phyloP scores from a whole-genome alignment of 2,797 vertebrate genomes.

The Vipera latastei region DNA sequence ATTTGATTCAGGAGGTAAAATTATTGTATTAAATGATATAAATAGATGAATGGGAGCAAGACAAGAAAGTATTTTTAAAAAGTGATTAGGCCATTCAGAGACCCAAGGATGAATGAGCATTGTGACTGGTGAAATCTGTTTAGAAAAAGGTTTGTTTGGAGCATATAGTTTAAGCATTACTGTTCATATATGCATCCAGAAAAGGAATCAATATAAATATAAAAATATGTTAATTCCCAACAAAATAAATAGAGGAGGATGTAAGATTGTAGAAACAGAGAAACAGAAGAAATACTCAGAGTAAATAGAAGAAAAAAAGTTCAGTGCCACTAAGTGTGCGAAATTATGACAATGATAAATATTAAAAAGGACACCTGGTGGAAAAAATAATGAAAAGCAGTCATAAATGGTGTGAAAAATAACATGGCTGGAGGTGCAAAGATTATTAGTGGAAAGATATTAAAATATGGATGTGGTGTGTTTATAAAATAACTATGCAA shows the following conservation, averaged over 20 bases:
- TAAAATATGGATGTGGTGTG: neutral
- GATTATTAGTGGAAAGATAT: neutral
- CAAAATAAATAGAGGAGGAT: neutral
- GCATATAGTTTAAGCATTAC: neutral
- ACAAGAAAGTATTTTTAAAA: neutral
- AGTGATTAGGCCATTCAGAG: neutral
- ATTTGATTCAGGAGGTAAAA: neutral
- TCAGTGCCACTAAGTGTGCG: neutral
- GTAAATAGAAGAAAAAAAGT: neutral
- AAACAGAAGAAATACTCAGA: neutral
- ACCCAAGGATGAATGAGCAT: neutral
- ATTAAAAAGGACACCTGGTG: neutral
- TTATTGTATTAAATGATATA: neutral
- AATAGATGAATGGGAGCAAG: neutral
- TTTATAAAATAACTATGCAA: neutral
- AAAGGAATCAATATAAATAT: neutral
- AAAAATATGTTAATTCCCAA: neutral
- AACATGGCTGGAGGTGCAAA: neutral
- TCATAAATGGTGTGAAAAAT: neutral
- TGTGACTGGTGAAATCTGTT: neutral
- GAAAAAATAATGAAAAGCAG: neutral
- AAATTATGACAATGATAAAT: neutral
- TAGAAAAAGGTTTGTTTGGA: neutral
- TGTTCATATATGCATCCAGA: neutral
- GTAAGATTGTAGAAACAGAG: neutral